A percentile compares a stretch with the other conserved stretches of the same genome.
These are phyloP conservation scores for Phengaris alcon DNA, from an alignment of 2,888 invertebrate species.

Conservation along the genomic window DNA sequence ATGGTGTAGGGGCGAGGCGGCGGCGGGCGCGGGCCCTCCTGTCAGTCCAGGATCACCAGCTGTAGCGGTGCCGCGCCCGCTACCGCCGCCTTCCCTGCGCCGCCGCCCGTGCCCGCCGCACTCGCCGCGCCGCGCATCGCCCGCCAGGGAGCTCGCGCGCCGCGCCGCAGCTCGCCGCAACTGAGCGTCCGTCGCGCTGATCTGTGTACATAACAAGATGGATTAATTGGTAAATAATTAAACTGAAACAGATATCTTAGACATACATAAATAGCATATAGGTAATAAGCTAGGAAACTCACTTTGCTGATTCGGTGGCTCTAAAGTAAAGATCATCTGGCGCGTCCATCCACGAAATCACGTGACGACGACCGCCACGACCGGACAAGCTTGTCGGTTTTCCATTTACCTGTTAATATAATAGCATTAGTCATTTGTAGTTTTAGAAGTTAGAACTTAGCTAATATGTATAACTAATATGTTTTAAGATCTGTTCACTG, in stretches of 20 bases:
- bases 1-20: constrained; percentile 82
- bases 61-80: constrained; percentile 51
- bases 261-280: too few species aligned
- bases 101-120: constrained; percentile 48
- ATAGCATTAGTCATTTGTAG: neutral
- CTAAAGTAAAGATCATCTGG: constrained; percentile 98
- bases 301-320: constrained; percentile 95
- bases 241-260: too few species aligned
- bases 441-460: too few species aligned
- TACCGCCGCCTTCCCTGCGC: constrained; percentile 40
- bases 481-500: too few species aligned
- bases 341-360: constrained; percentile 98
- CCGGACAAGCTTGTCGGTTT: constrained; percentile 90
- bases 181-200: constrained; percentile 90
- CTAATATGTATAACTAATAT: too few species aligned
- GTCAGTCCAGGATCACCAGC: constrained; percentile 88
- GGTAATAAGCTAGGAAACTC: constrained; percentile 55
- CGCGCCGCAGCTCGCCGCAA: constrained; percentile 87
- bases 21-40: constrained; percentile 65
- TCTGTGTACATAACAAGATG: constrained; percentile 66
- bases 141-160: constrained; percentile 72
- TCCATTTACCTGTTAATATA: constrained; percentile 82
- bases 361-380: constrained; percentile 91
- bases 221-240: too few species aligned
- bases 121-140: constrained; percentile 77